Evolutionary conservation across 1,140 invertebrate genomes (phyloP), one percentile per base, ranked within the genome.

Genomic region (Drosophila biarmipes): DNA sequence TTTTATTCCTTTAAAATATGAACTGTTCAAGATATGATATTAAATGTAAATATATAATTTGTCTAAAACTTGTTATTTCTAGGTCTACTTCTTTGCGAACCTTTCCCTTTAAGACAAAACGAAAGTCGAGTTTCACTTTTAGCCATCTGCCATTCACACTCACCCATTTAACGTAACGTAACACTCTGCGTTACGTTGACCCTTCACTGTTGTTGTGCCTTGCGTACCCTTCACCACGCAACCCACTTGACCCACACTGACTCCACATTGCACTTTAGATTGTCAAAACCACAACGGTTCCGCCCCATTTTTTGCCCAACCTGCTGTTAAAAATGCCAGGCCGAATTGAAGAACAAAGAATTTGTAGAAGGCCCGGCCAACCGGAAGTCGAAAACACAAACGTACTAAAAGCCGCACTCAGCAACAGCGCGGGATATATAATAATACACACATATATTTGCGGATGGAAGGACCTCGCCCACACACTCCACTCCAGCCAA

Each of bases 341-440:
- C 69, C 53, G n/a, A 74, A 74, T 78, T 62, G 56, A 61, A 72
- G 80, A 87, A 87, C 82, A 86, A 86, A 86, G 84, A 81, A 82
- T 63, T 82, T 72, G 62, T 64, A 69, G 68, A 46, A 76, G 78
- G 69, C 78, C 78, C 68, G 74, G 81, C 82, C 68, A 89, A 84
- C 84, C 84, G 84, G 76, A 89, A 89, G 84, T 89, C 84, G 78
- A 80, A 79, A 77, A 89, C 80, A 89, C 80, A 89, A 89, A 89
- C 85, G 84, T 80, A 84, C 76, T 89, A 89, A 89, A 89, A 89
- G 84, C 84, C 79, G 78, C 75, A 78, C 82, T 86, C 82, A 81
- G 69, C 78, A 78, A 78, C 77, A 69, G 67, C 35, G 45, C 37
- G 61, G 42, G 40, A 55, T 66, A 69, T 43, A 71, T 51, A 58